These are phyloP conservation scores for Zygogramma bicolorata DNA, from an alignment of 2,888 invertebrate species.

Conservation along the genomic window DNA sequence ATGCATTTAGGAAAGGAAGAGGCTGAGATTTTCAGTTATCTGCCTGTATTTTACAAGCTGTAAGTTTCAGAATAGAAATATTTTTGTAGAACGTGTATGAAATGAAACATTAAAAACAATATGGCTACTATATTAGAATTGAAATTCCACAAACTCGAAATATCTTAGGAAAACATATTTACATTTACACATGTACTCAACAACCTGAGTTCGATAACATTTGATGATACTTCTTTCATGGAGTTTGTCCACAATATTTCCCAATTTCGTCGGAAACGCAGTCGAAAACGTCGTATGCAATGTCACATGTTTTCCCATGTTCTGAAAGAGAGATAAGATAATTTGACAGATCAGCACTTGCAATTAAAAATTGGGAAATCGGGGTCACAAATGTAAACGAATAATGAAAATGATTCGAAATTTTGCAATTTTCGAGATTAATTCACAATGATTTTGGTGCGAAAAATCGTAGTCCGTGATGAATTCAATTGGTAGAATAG, in stretches of 20 bases:
- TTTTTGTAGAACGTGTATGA: no score
- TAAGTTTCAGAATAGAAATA: no score
- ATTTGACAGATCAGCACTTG: not conserved
- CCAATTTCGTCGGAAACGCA: constrained; percentile 84
- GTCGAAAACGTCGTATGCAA: constrained; percentile 83
- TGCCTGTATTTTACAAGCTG: no score
- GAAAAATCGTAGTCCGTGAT: no score
- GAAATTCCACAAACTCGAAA: not conserved
- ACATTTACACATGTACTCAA: not conserved
- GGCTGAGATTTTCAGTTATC: no score
- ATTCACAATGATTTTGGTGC: no score
- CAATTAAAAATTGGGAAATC: constrained; percentile 34
- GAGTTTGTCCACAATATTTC: constrained; percentile 75
- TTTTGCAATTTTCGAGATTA: not conserved
- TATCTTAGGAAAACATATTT: not conserved
- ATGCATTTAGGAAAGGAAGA: no score
- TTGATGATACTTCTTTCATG: constrained; percentile 42
- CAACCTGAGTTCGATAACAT: not conserved
- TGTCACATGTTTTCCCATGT: constrained; percentile 78
- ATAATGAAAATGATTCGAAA: not conserved
- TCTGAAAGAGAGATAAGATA: constrained; percentile 67
- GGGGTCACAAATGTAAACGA: constrained; percentile 19
- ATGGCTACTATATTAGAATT: not conserved
- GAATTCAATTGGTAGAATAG: not conserved
- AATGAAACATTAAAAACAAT: not conserved